Evolutionary conservation across 2,113 vertebrate genomes (phyloP).

Genomic region (Mionectes macconnelli): DNA sequence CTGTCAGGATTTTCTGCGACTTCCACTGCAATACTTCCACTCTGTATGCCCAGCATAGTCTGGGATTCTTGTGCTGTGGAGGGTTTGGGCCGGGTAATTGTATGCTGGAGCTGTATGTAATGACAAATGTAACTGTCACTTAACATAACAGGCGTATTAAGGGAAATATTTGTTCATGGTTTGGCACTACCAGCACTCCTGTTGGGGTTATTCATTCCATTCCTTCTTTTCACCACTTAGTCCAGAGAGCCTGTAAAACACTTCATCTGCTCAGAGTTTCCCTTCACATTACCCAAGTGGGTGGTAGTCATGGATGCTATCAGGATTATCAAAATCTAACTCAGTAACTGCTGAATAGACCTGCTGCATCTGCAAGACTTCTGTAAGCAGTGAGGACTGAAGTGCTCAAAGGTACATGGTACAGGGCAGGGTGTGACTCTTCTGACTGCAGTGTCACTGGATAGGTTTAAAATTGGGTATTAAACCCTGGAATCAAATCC

Average conservation of each 20-base stretch:
- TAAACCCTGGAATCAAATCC: background rate
- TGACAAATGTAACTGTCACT: constrained; percentile 44
- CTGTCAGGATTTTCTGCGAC: background rate
- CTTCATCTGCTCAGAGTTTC: constrained; percentile 45
- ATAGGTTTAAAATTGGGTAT: background rate
- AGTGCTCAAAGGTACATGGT: background rate
- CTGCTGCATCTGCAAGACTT: background rate
- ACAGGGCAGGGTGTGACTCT: background rate
- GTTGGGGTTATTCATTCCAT: constrained; percentile 44
- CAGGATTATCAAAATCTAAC: background rate
- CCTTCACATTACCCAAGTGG: background rate
- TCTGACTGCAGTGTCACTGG: background rate
- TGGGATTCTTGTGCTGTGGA: background rate
- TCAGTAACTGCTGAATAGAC: background rate
- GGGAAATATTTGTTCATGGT: constrained; percentile 56
- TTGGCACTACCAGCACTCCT: constrained; percentile 27
- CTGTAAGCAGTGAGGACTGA: background rate
- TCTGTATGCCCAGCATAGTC: background rate
- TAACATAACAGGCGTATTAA: background rate
- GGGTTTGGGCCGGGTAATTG: background rate
- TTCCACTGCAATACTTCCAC: background rate
- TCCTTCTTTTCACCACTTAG: constrained; percentile 36
- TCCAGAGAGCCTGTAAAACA: constrained; percentile 26
- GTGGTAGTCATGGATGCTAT: background rate
- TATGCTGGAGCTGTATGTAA: background rate